Base-by-base conservation (phyloP, 2,113 vertebrate species). In the Corapipo altera region DNA sequence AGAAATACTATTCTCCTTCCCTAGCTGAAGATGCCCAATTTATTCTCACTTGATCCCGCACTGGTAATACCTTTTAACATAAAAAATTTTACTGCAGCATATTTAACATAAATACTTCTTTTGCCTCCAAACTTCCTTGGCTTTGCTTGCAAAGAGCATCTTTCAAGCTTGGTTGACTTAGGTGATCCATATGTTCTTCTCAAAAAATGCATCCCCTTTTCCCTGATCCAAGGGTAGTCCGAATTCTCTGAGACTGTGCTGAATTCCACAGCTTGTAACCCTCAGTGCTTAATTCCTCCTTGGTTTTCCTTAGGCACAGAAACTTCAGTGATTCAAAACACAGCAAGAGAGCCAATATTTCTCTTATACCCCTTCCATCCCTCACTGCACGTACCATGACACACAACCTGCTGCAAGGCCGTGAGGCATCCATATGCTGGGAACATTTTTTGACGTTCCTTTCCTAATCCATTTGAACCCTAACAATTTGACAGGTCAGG, bases 401-500 rank as follows among this genome's bases (percentile, higher is more conserved):
- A 86, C 73, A 43, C 4, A 58, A 51, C 58, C 85, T 85, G 64
- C 61, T 69, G 65, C 78, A 88, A 91, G 86, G 66, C 73, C 54
- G 51, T 4, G 49, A 94, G 65, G 33, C 44, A 75, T 70, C 81
- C 49, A 52, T 79, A 89, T 22, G 43, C 90, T 92, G 74, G 71
- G 79, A 96, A 90, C 11, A 67, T 33, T 92, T 93, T 87, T n/a
- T 82, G 46, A 93, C 2, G 37, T 96, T 94, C 96, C 77, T 93
- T 94, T 95, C 81, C 79, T 97, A 97, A 97, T 94, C 95, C 65
- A 3, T 41, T 86, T 94, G 95, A 96, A 96, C 51, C 78, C 78
- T 85, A 92, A 96, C 94, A 94, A 96, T 93, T 85, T 74, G 91
- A 84, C 91, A 97, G 92, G 96, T 92, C 96, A 94, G 74, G 90